Evolutionary conservation across 1,140 invertebrate genomes (phyloP).

Genomic region (Panulirus ornatus): DNA sequence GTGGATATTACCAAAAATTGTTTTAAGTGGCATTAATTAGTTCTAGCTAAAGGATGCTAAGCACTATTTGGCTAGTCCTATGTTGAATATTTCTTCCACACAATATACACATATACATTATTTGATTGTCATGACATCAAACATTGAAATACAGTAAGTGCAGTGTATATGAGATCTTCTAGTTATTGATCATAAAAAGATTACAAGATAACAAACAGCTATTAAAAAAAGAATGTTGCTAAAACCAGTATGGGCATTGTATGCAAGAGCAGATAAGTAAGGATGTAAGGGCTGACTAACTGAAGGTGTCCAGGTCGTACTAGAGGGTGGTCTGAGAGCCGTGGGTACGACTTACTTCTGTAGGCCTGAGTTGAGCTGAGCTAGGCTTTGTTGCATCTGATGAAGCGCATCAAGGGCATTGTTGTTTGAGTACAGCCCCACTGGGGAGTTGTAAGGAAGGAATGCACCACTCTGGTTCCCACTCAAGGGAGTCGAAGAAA

Average conservation of each 20-base stretch:
- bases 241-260: constrained; percentile 23
- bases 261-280: constrained; percentile 26
- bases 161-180: constrained; percentile 3
- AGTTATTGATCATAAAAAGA: constrained; percentile 34
- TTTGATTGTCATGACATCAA: constrained; percentile 53
- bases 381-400: constrained; percentile 75
- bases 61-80: background rate
- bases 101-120: background rate
- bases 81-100: background rate
- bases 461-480: constrained; percentile 69
- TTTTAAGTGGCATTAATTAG: background rate
- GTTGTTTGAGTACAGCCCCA: constrained; percentile 76
- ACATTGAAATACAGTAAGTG: constrained; percentile 10
- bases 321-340: background rate
- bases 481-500: constrained; percentile 64
- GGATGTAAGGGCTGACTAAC: constrained; percentile 13
- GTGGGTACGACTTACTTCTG: constrained; percentile 73
- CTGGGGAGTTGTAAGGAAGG: constrained; percentile 76
- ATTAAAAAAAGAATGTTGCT: constrained; percentile 15
- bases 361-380: constrained; percentile 74
- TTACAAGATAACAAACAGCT: constrained; percentile 3
- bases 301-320: constrained; percentile 6
- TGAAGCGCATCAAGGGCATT: constrained; percentile 74
- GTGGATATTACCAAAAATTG: background rate
- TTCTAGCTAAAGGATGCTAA: background rate